These are phyloP conservation scores for Phoxinus phoxinus DNA, from an alignment of 2,113 vertebrate species.

Conservation along the genomic window DNA sequence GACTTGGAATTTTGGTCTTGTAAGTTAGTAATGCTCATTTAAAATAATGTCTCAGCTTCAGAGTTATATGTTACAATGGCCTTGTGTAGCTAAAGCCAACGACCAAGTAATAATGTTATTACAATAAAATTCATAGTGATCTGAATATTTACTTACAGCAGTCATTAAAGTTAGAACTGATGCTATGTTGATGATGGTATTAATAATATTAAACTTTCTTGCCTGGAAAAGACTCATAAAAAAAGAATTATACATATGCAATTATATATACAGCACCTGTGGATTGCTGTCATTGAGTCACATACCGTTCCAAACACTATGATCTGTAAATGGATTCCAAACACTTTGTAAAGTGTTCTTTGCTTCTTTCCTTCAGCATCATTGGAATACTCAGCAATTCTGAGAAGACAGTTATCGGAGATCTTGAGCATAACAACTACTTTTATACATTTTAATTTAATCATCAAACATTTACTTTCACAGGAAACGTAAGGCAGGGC, in stretches of 20 bases:
- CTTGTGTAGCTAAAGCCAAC: too few relatives aligned
- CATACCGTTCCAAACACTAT: conserved; percentile 89
- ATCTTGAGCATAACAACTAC: not conserved
- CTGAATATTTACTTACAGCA: conserved; percentile 75
- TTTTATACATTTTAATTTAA: not conserved
- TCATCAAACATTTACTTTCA: too few relatives aligned
- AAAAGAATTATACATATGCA: not conserved
- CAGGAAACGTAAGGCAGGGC: too few relatives aligned
- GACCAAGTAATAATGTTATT: too few relatives aligned
- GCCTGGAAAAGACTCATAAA: conserved; percentile 73
- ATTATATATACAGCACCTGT: not conserved
- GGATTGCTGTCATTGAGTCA: not conserved
- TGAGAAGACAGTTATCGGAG: conserved; percentile 56
- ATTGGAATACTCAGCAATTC: conserved; percentile 86
- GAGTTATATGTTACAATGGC: too few relatives aligned
- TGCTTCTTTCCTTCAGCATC: conserved; percentile 74
- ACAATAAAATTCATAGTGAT: not conserved
- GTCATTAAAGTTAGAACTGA: conserved; percentile 89
- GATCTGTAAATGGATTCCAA: conserved; percentile 87
- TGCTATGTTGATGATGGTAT: conserved; percentile 84
- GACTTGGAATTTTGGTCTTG: not conserved
- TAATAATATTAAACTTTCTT: conserved; percentile 89
- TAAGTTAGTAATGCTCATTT: not conserved
- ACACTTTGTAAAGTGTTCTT: conserved; percentile 85
- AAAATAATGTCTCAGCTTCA: too few relatives aligned